phyloP scores from a whole-genome alignment of 2,888 invertebrate genomes.

The Micoletzkya japonica region DNA sequence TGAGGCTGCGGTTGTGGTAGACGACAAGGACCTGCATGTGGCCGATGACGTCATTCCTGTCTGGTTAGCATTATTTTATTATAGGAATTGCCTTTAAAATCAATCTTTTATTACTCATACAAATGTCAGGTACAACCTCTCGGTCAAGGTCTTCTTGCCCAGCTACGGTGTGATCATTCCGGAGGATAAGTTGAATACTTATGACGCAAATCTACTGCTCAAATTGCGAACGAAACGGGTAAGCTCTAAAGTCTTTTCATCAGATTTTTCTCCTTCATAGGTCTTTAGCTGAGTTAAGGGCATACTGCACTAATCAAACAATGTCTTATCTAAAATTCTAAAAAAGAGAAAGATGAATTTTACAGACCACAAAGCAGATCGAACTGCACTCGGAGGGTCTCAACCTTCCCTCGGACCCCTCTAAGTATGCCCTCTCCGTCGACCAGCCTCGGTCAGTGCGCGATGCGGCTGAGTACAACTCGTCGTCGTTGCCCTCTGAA shows the following conservation, averaged over 20 bases:
- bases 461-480: too few species aligned
- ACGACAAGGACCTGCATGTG: too few species aligned
- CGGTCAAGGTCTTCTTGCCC: slow-evolving; percentile 15
- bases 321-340: neutral
- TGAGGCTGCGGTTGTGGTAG: too few species aligned
- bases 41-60: too few species aligned
- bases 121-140: slow-evolving; percentile 25
- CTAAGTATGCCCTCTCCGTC: neutral
- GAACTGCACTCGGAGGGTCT: slow-evolving; percentile 22
- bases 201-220: slow-evolving; percentile 12
- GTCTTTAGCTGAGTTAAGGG: slow-evolving; percentile 4
- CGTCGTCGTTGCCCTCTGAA: too few species aligned
- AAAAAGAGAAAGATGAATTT: neutral
- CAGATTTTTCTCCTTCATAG: too few species aligned
- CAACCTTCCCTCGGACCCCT: neutral
- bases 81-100: neutral
- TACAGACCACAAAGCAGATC: slow-evolving; percentile 6
- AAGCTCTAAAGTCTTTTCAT: too few species aligned
- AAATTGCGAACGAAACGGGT: slow-evolving; percentile 10
- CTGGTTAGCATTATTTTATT: neutral
- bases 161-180: slow-evolving; percentile 4
- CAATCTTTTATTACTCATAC: neutral
- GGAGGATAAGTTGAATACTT: neutral
- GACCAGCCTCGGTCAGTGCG: neutral
- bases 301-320: neutral